A percentile compares a stretch with the other conserved stretches of the same genome.
Evolutionary conservation across 1,140 invertebrate genomes (phyloP).

Genomic region (Samia ricini): DNA sequence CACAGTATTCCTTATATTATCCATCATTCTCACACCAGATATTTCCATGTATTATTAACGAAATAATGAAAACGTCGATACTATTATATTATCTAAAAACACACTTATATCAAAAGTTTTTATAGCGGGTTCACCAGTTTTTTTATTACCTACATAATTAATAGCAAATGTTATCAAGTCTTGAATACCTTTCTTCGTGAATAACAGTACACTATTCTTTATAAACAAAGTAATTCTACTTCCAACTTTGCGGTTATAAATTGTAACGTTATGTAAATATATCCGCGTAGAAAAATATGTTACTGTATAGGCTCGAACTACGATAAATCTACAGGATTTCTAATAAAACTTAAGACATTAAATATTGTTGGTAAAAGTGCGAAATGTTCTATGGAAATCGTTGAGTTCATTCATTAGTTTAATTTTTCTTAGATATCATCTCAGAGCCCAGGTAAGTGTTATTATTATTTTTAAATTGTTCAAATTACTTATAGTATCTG

Average conservation of each 20-base stretch:
- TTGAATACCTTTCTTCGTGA: not conserved
- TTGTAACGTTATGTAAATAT: slow-evolving; percentile 5
- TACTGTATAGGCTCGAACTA: slow-evolving; percentile 1
- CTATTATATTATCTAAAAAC: slow-evolving; percentile 7
- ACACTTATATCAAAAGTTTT: not conserved
- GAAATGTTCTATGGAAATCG: too few species aligned
- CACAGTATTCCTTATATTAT: too few species aligned
- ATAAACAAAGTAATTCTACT: slow-evolving; percentile 16
- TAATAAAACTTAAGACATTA: too few species aligned
- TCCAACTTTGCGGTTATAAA: slow-evolving; percentile 14
- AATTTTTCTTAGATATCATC: too few species aligned
- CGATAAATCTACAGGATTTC: too few species aligned
- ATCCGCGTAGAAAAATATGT: not conserved
- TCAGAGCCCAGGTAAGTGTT: too few species aligned
- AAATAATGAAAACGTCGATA: not conserved
- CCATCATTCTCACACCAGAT: too few species aligned
- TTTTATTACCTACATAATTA: not conserved
- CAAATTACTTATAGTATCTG: too few species aligned
- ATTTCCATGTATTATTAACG: not conserved
- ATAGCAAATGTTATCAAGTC: not conserved
- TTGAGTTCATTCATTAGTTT: too few species aligned
- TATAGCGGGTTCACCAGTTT: not conserved
- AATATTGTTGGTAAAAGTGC: too few species aligned
- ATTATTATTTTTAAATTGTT: too few species aligned
- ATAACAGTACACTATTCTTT: not conserved